These are phyloP conservation scores for Lepisosteus osseus DNA, from an alignment of 2,113 vertebrate genomes.

Conservation along the genomic window DNA sequence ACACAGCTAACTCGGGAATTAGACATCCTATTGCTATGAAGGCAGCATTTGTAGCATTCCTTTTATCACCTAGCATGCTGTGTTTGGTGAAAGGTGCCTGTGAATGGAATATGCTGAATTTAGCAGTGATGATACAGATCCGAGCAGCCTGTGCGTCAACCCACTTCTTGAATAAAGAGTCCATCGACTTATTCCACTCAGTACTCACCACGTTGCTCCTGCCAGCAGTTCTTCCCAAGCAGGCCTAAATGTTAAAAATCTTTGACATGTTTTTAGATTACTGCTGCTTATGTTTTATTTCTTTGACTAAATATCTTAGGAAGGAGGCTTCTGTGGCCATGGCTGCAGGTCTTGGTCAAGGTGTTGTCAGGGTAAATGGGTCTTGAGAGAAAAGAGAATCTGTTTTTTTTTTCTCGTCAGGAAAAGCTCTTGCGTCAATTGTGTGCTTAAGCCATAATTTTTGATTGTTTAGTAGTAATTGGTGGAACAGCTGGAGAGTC, in stretches of 20 bases:
- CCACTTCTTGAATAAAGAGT: neutral
- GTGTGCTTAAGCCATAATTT: too few species aligned
- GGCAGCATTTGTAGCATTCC: neutral
- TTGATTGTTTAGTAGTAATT: too few species aligned
- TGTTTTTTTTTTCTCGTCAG: too few species aligned
- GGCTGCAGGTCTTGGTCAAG: too few species aligned
- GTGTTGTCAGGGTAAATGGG: too few species aligned
- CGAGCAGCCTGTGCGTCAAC: neutral
- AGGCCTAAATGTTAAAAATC: too few species aligned
- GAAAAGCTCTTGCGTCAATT: too few species aligned
- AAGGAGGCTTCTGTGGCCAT: too few species aligned
- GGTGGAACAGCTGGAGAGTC: too few species aligned
- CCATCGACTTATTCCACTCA: neutral
- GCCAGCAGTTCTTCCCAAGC: neutral
- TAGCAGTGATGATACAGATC: neutral
- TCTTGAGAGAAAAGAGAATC: too few species aligned
- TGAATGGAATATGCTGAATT: constrained; percentile 7
- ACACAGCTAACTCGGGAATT: neutral
- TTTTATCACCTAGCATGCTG: neutral
- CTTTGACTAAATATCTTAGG: too few species aligned
- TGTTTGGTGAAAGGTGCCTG: neutral
- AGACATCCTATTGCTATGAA: neutral
- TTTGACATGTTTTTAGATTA: neutral
- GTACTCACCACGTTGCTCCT: neutral
- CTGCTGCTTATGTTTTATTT: too few species aligned